phyloP scores from a whole-genome alignment of 2,888 invertebrate genomes.

The Mactromeris polynyma region DNA sequence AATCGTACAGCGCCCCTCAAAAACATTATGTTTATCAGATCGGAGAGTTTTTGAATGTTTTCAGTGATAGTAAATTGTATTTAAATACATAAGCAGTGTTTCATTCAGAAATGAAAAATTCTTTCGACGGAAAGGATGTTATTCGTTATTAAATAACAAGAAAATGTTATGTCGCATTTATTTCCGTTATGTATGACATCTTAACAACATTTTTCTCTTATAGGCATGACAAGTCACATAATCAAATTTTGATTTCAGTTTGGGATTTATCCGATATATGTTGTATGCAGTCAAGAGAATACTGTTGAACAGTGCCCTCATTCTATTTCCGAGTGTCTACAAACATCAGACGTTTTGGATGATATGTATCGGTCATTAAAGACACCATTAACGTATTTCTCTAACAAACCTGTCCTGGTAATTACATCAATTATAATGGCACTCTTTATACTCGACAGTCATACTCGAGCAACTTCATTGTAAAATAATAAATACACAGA shows the following conservation, averaged over 20 bases:
- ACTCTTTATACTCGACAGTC: too few species aligned
- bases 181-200: too few species aligned
- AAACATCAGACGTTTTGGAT: background rate
- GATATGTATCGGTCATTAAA: background rate
- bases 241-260: background rate
- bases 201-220: background rate
- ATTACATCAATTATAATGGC: too few species aligned
- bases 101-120: too few species aligned
- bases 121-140: too few species aligned
- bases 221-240: background rate
- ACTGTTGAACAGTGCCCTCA: background rate
- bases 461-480: too few species aligned
- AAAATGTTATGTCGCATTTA: background rate
- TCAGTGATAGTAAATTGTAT: background rate
- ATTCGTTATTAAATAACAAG: too few species aligned
- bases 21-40: too few species aligned
- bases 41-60: too few species aligned
- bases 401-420: background rate
- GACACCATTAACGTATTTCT: constrained; percentile 1
- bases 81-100: background rate
- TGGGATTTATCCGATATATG: background rate
- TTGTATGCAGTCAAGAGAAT: background rate
- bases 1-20: too few species aligned
- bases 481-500: too few species aligned
- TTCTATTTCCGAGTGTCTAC: background rate